Evolutionary conservation across 2,113 vertebrate species (phyloP).

Genomic region (Hyla sarda): DNA sequence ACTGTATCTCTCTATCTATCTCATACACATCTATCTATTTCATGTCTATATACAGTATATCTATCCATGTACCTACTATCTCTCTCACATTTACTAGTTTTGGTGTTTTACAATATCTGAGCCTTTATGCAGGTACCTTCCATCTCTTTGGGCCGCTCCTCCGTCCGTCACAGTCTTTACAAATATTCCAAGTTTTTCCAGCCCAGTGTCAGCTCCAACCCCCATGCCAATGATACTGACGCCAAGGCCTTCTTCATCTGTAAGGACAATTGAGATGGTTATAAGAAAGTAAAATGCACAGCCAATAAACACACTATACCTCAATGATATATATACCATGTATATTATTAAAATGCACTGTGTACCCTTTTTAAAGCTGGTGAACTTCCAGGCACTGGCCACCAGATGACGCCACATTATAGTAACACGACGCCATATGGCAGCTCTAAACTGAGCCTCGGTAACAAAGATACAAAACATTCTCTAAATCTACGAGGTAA

Average conservation of each 20-base stretch:
- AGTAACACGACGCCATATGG: neutral
- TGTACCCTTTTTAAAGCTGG: neutral
- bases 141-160: slow-evolving; percentile 91
- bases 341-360: too few relatives aligned
- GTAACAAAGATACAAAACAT: neutral
- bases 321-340: too few relatives aligned
- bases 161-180: slow-evolving; percentile 98
- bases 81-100: too few relatives aligned
- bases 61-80: too few relatives aligned
- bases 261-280: slow-evolving; percentile 52
- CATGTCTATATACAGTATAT: too few relatives aligned
- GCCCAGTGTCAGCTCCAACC: slow-evolving; percentile 94
- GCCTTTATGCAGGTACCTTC: slow-evolving; percentile 77
- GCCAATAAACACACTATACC: too few relatives aligned
- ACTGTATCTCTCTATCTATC: too few relatives aligned
- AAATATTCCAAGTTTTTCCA: slow-evolving; percentile 98
- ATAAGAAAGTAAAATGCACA: too few relatives aligned
- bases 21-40: too few relatives aligned
- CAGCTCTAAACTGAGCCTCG: neutral
- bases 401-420: neutral
- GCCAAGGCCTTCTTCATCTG: slow-evolving; percentile 96
- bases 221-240: slow-evolving; percentile 99
- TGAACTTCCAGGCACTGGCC: neutral
- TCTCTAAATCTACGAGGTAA: too few relatives aligned
- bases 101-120: too few relatives aligned